These are phyloP conservation scores for Euschistus heros DNA, from an alignment of 1,140 invertebrate species.

Conservation along the genomic window DNA sequence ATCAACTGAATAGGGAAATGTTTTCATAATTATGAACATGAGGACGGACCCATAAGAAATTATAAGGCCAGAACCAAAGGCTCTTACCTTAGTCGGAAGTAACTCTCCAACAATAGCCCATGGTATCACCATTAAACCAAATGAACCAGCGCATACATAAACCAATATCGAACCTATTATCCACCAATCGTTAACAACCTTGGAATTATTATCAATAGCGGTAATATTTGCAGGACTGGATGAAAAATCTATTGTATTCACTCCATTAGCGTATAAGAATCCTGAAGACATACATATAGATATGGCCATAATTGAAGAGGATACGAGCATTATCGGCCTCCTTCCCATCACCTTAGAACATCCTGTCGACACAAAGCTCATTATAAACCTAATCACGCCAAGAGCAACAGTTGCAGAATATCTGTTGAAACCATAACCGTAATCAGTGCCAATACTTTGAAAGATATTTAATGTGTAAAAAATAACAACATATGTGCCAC, in stretches of 20 bases:
- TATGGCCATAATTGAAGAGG: constrained; percentile 43
- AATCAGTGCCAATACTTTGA: constrained; percentile 37
- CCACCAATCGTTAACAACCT: constrained; percentile 8
- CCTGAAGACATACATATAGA: neutral
- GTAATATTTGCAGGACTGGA: neutral
- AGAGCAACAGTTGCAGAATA: constrained; percentile 41
- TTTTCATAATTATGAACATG: constrained; percentile 53
- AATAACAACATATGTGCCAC: constrained; percentile 51
- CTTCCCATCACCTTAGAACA: constrained; percentile 44
- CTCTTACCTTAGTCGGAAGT: constrained; percentile 36
- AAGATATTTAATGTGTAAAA: constrained; percentile 55
- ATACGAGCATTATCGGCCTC: constrained; percentile 40
- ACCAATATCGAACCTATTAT: constrained; percentile 37
- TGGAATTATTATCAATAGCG: neutral
- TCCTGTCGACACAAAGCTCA: constrained; percentile 39
- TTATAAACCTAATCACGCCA: constrained; percentile 41
- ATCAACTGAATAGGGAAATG: constrained; percentile 45
- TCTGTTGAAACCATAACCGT: constrained; percentile 36
- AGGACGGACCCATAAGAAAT: constrained; percentile 48
- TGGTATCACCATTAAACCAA: constrained; percentile 48
- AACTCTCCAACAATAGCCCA: constrained; percentile 49
- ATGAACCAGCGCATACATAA: constrained; percentile 43
- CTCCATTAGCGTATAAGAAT: neutral
- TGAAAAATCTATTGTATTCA: neutral
- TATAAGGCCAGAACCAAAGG: constrained; percentile 42